Conservation (phyloP, 2,113 vertebrate species). For the Rhinichthys klamathensis region DNA sequence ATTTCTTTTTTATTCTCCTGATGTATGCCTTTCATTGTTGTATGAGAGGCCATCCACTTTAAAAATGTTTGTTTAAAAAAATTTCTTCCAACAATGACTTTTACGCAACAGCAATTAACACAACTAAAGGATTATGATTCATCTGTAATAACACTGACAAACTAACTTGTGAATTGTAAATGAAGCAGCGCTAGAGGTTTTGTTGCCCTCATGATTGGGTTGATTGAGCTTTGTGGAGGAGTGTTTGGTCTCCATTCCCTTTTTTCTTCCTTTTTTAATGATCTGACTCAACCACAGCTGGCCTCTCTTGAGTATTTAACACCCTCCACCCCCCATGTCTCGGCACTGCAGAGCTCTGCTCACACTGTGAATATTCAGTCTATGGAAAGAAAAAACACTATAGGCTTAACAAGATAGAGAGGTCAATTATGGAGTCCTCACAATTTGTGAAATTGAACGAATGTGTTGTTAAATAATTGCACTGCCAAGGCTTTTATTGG, state of each 20-base stretch:
- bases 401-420: constrained; percentile 29
- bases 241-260: constrained; percentile 5
- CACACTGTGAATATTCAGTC: neutral
- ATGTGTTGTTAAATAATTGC: constrained; percentile 20
- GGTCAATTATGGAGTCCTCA: constrained; percentile 36
- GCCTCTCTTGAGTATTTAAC: constrained; percentile 30
- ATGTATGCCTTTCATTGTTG: neutral
- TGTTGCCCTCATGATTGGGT: constrained; percentile 7
- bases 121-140: neutral
- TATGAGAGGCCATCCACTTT: neutral
- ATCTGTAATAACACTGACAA: neutral
- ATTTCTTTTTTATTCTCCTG: neutral
- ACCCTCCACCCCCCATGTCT: neutral
- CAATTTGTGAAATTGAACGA: constrained; percentile 26
- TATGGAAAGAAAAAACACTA: constrained; percentile 15
- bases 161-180: constrained; percentile 13
- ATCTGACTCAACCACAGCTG: constrained; percentile 25
- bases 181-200: neutral
- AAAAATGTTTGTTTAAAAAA: constrained; percentile 7
- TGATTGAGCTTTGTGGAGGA: constrained; percentile 29
- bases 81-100: constrained; percentile 6
- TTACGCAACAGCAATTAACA: constrained; percentile 3
- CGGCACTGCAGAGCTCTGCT: constrained; percentile 1
- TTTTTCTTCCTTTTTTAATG: constrained; percentile 27
- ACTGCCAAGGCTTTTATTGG: constrained; percentile 21